These are phyloP conservation scores for Vidua chalybeata DNA, from an alignment of 2,113 vertebrate genomes.

Conservation along the genomic window DNA sequence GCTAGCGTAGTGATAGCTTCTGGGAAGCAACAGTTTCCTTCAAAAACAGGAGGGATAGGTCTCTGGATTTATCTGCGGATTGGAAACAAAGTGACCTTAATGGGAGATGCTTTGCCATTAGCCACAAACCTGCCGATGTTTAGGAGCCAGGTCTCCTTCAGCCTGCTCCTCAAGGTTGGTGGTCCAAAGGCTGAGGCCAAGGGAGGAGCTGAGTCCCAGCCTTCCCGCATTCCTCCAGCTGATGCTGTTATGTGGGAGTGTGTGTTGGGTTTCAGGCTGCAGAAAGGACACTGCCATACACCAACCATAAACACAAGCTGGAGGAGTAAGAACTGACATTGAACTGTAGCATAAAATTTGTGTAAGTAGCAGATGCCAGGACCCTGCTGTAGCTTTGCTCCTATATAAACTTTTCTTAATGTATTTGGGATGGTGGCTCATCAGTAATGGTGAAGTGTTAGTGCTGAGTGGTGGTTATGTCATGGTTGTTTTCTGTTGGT, in stretches of 20 bases:
- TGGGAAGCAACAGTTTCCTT: neutral
- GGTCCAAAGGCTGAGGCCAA: neutral
- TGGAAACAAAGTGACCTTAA: neutral
- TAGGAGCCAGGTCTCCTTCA: neutral
- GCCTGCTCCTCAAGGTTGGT: constrained; percentile 33
- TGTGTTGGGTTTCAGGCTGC: neutral
- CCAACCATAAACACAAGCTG: neutral
- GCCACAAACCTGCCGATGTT: neutral
- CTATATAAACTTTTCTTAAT: neutral
- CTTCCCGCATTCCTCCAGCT: neutral
- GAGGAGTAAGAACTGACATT: neutral
- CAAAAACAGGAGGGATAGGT: neutral
- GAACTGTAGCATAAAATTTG: neutral
- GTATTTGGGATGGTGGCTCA: neutral
- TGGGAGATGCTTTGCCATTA: constrained; percentile 4
- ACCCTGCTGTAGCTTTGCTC: neutral
- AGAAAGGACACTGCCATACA: neutral
- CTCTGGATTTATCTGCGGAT: neutral
- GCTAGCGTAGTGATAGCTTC: neutral
- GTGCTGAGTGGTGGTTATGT: neutral
- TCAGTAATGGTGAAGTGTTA: neutral
- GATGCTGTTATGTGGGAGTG: neutral
- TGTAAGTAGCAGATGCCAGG: neutral
- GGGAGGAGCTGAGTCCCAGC: neutral
- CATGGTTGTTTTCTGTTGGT: neutral